These are phyloP conservation scores for Climacteris rufus DNA, from an alignment of 2,113 vertebrate genomes.

Conservation along the genomic window DNA sequence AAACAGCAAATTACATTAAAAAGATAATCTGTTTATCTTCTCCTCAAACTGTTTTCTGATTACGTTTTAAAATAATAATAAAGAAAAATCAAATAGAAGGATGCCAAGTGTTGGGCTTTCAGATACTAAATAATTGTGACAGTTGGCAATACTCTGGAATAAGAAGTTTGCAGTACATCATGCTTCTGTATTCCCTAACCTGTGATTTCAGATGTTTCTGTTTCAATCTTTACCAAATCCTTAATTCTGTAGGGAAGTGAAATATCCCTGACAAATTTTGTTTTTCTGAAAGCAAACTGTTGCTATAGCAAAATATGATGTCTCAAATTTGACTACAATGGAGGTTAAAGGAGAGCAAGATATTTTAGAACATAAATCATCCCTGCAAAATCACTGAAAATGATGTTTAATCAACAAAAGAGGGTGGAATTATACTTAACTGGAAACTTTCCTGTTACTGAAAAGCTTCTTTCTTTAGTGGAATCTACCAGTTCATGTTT, in stretches of 20 bases:
- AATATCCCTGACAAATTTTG: neutral
- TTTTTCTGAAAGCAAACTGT: constrained; percentile 46
- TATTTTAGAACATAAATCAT: constrained; percentile 9
- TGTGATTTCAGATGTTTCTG: constrained; percentile 23
- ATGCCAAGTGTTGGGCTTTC: neutral
- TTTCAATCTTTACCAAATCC: neutral
- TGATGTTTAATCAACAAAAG: neutral
- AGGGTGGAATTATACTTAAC: neutral
- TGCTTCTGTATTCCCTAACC: constrained; percentile 7
- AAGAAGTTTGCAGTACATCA: neutral
- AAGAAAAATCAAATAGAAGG: neutral
- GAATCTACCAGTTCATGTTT: neutral
- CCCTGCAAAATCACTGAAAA: neutral
- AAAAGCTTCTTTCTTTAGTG: neutral
- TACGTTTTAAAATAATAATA: neutral
- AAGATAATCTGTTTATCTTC: neutral
- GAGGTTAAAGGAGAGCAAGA: neutral
- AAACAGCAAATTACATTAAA: neutral
- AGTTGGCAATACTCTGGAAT: neutral
- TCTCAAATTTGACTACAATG: constrained; percentile 7
- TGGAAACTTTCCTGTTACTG: neutral
- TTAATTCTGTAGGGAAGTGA: constrained; percentile 42
- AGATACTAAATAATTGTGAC: neutral
- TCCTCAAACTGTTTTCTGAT: neutral
- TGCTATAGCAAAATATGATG: constrained; percentile 21